Conservation (phyloP, 2,888 invertebrate species). For the Trachelus troglodyta region DNA sequence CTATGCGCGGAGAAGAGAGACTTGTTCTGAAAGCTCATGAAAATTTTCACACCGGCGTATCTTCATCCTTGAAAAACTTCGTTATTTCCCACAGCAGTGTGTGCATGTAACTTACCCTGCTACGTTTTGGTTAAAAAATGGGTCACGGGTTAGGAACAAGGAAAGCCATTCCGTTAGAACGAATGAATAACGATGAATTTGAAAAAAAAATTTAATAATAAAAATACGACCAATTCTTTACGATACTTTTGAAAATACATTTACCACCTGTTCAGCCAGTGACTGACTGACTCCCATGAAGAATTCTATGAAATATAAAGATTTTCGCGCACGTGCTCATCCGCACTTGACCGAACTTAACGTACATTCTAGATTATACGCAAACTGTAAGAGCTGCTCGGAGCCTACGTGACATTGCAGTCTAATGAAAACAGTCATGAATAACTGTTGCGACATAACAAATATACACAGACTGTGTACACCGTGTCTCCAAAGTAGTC, state of each 20-base stretch:
- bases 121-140: neutral
- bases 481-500: too few relatives aligned
- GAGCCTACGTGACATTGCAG: conserved; percentile 33
- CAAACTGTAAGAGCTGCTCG: conserved; percentile 19
- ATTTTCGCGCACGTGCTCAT: conserved; percentile 32
- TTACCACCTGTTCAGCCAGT: neutral
- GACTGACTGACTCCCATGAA: neutral
- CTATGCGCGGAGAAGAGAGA: neutral
- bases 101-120: neutral
- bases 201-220: too few relatives aligned
- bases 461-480: neutral
- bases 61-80: neutral
- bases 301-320: conserved; percentile 8
- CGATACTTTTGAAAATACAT: neutral
- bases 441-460: conserved; percentile 12
- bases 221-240: neutral
- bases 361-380: conserved; percentile 31
- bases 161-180: too few relatives aligned
- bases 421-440: conserved; percentile 31
- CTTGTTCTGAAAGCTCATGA: neutral
- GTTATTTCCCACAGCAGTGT: neutral
- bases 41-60: neutral
- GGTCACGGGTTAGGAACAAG: neutral
- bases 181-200: neutral
- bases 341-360: conserved; percentile 34